Evolutionary conservation across 2,888 invertebrate species (phyloP).

Genomic region (Ischnura elegans): DNA sequence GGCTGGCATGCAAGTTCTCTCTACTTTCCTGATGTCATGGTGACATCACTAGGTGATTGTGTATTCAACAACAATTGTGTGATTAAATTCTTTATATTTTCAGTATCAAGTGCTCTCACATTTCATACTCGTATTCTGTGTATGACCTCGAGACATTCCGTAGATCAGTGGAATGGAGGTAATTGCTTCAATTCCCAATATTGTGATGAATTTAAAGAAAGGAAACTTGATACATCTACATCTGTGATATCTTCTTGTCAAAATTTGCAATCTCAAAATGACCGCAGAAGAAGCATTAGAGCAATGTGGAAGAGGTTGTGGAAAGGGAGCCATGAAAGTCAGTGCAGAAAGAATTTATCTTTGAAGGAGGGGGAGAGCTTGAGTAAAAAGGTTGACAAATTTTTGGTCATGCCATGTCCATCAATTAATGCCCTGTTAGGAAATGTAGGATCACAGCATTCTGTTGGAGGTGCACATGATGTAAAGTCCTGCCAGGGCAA

Average conservation of each 20-base stretch:
- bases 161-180: too few species aligned
- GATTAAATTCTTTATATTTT: too few species aligned
- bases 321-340: not conserved
- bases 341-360: not conserved
- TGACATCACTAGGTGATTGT: too few species aligned
- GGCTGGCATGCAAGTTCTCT: too few species aligned
- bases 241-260: not conserved
- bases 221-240: not conserved
- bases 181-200: too few species aligned
- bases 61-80: too few species aligned
- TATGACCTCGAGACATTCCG: too few species aligned
- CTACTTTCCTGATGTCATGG: too few species aligned
- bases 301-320: not conserved
- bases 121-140: too few species aligned
- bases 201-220: too few species aligned
- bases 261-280: not conserved
- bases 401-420: not conserved
- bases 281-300: not conserved
- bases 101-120: too few species aligned
- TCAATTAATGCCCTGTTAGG: not conserved
- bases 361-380: not conserved
- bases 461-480: not conserved
- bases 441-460: not conserved
- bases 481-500: not conserved
- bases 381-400: not conserved